Base-by-base conservation (phyloP, 2,888 invertebrate species). In the Microctonus brassicae region DNA sequence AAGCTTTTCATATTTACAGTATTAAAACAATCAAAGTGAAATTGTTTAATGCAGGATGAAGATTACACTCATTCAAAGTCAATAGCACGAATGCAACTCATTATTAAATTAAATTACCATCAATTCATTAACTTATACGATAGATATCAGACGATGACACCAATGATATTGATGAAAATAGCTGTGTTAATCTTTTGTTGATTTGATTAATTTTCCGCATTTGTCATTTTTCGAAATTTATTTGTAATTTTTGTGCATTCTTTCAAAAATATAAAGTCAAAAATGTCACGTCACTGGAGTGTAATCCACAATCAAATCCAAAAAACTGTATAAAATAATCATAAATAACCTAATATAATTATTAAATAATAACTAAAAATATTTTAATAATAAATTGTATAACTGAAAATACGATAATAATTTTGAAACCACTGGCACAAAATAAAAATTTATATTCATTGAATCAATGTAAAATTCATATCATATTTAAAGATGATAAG, bases 1-100 rank as follows among this genome's bases (percentile, higher is more conserved):
- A 52, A 47, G n/a, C 22, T 68, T 7, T 39, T 68, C 34, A 33
- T 52, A 52, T 34, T 68, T 36, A 61, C 42, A 20, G 20, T 20
- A 0, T 13, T 1, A 47, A 47, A n/a, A 17, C 17, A 47, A 6
- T 17, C 1, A n/a, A 47, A 17, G n/a, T 22, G 24, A 55, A 55
- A 3, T 10, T 7, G 9, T 1, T 53, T 5, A 55, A 13, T 24
- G 13, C 52, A 10, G 22, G 1, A 2, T 13, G 55, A 24, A 55
- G 4, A 55, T 24, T 11, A 55, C 13, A 5, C 55, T 22, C 55
- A 26, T 9, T 55, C 26, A 55, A 9, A 10, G 24, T 22, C 26
- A 4, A 26, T 5, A 2, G 55, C 55, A 55, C 26, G 55, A 22
- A 55, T 13, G 24, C 7, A 17, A 47, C 47, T 47, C 13, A 26